Percentiles rank a stretch among this genome's conserved stretches.
Evolutionary conservation across 2,797 vertebrate genomes (phyloP).

Genomic region (Labeo calbasu): DNA sequence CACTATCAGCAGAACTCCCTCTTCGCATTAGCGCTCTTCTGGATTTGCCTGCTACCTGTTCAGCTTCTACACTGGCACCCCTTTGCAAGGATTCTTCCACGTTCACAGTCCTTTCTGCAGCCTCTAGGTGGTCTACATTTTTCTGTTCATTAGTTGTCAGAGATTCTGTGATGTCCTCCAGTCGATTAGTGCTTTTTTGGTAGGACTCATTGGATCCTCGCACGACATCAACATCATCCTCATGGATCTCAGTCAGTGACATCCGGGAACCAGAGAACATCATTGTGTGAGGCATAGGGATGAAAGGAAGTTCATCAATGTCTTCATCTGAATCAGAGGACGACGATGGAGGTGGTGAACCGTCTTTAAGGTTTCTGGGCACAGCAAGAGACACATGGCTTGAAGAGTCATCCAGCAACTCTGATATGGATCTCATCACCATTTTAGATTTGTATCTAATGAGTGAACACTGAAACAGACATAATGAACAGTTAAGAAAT

Average conservation of each 20-base stretch:
- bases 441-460: slow-evolving; percentile 97
- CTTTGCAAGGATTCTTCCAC: slow-evolving; percentile 73
- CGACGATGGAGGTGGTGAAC: slow-evolving; percentile 84
- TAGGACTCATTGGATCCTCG: background rate
- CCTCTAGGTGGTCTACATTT: slow-evolving; percentile 62
- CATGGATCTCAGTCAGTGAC: slow-evolving; percentile 92
- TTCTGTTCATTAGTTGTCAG: slow-evolving; percentile 41
- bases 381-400: slow-evolving; percentile 89
- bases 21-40: slow-evolving; percentile 85
- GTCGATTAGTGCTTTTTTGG: background rate
- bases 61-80: slow-evolving; percentile 83
- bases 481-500: background rate
- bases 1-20: slow-evolving; percentile 92
- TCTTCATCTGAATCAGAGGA: slow-evolving; percentile 95
- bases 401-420: slow-evolving; percentile 88
- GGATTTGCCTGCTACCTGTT: slow-evolving; percentile 66
- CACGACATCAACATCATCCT: slow-evolving; percentile 78
- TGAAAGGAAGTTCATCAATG: slow-evolving; percentile 91
- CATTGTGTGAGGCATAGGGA: slow-evolving; percentile 90
- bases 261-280: slow-evolving; percentile 91
- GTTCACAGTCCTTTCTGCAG: slow-evolving; percentile 62
- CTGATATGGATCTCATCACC: slow-evolving; percentile 91
- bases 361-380: slow-evolving; percentile 85
- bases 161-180: slow-evolving; percentile 12
- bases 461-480: slow-evolving; percentile 84